Evolutionary conservation across 2,113 vertebrate species (phyloP), one percentile per base, ranked within the genome.

Genomic region (Calypte anna): DNA sequence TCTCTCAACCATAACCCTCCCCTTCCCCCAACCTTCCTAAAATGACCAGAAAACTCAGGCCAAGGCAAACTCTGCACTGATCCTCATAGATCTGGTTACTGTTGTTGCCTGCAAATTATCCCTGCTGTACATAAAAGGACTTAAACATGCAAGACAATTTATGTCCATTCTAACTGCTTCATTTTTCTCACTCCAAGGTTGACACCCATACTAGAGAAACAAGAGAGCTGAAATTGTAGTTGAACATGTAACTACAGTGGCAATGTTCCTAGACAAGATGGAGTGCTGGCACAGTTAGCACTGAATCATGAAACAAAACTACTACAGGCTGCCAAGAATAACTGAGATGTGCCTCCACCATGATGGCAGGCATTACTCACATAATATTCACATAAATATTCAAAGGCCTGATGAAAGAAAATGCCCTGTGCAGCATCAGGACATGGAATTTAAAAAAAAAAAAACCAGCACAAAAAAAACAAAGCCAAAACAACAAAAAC

Each of bases 301-400:
- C 64, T 73, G 58, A 75, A 83, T 88, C 76, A 78, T 7, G 2
- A 46, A 95, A 90, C 10, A 3, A 90, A 91, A 93, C 33, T 62
- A 86, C 72, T 81, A 51, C 17, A 40, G 68, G 9, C 81, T 91
- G 91, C 91, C 92, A 95, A 93, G 92, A 96, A 90, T 83, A 94
- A 76, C 82, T 33, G 68, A 91, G 88, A 90, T 80, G 40, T 70
- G 80, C 55, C 85, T 86, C 61, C 63, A 78, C 1, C 40, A 40
- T 40, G 2, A 68, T 10, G 28, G 70, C 59, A 91, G 40, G 31
- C 70, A 79, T 72, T 82, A 91, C 70, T 92, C 75, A 82, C 70
- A 75, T 8, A 84, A 64, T 81, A 53, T 87, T 82, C 88, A 48
- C 61, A 81, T 72, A 67, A 90, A 83, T 81, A 95, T 57, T 91